Conservation (phyloP, 2,888 invertebrate species). For the Phymatocera aterrima region DNA sequence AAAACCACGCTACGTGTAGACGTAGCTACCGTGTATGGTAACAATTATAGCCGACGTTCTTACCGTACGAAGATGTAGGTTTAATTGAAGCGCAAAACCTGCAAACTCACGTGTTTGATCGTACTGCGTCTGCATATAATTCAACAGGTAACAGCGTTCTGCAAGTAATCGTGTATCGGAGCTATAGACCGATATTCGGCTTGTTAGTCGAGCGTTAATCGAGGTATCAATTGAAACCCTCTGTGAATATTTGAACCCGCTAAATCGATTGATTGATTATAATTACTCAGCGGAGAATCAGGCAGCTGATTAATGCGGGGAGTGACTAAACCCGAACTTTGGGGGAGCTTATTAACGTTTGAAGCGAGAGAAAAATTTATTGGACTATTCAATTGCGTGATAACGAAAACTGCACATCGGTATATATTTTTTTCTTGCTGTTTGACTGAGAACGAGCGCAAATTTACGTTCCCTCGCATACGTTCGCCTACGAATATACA, state of each 20-base stretch:
- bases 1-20: background rate
- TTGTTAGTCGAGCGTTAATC: background rate
- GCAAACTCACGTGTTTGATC: background rate
- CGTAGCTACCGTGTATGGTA: background rate
- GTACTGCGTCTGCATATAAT: background rate
- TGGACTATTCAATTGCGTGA: background rate
- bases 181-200: background rate
- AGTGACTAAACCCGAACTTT: background rate
- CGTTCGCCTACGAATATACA: background rate
- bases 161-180: background rate
- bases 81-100: background rate
- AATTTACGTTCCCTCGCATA: background rate
- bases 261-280: background rate
- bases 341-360: background rate
- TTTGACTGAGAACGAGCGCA: background rate
- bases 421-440: background rate
- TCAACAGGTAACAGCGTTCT: background rate
- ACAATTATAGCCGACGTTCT: background rate
- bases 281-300: background rate
- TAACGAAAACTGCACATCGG: no score
- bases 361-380: background rate
- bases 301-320: background rate
- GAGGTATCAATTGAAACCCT: background rate
- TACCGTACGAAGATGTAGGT: background rate
- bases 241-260: background rate